Base-by-base conservation (phyloP, 2,888 invertebrate species). In the Hyposoter dolosus region DNA sequence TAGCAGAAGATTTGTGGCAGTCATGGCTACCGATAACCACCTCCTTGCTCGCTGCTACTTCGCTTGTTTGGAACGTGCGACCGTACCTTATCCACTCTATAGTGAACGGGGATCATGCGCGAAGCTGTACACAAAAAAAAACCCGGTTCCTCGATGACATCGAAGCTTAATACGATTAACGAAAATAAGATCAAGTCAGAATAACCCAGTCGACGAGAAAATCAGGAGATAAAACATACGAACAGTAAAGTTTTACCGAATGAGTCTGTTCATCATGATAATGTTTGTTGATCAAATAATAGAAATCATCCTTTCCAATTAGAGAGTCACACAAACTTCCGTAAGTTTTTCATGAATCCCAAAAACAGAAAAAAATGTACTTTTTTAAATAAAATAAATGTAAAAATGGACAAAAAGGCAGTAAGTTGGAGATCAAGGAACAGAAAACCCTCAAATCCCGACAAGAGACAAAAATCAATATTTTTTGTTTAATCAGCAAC, bases 1-100 rank as follows among this genome's bases (percentile, higher is more conserved):
- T 93, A 93, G 90, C 85, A 79, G 82, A 88, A 92, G 93, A 93
- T 93, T 93, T 93, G 93, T 93, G 92, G 92, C 89, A 91, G 91
- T 91, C 90, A 89, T 89, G 91, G 90, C 84, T 87, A 87, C 90
- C 89, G 93, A 93, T 92, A 92, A 92, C 92, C 92, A 88, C 28
- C 60, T 28, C 60, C 60, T 60, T 60, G 28, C 87, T 86, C 84
- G 87, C 83, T 85, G 87, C 85, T 87, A 88, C 83, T 78, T 71
- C 66, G 78, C 80, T 83, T 86, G 86, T 87, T 84, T 87, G 88
- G 87, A 87, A 88, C 86, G 82, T 83, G 83, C 75, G 87, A 86
- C 83, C 88, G 83, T 89, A 88, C 89, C 84, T 76, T 87, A 88
- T 87, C 89, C 85, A 88, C 87, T 88, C 88, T 87, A 87, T 85